A percentile compares a stretch with the other conserved stretches of the same genome.
These are phyloP conservation scores for Galaxea fascicularis DNA, from an alignment of 92 coral and sea anemone species.

Conservation along the genomic window DNA sequence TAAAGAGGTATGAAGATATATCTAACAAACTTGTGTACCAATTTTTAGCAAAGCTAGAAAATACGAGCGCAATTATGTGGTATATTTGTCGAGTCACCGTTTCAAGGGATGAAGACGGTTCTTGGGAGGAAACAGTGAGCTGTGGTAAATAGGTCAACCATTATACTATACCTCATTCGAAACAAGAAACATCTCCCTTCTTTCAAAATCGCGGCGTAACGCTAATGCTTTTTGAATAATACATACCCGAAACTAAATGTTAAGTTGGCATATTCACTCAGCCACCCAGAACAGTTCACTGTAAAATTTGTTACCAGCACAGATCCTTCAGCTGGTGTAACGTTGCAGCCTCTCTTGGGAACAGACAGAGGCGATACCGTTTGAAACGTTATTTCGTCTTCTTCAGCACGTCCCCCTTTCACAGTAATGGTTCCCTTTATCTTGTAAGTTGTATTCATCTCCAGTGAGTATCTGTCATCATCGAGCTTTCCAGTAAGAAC, in stretches of 20 bases:
- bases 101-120: no score
- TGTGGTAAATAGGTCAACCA: no score
- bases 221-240: no score
- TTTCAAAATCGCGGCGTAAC: no score
- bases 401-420: not conserved
- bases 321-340: conserved; percentile 49
- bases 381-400: not conserved
- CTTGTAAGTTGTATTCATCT: conserved; percentile 22
- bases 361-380: not conserved
- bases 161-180: no score
- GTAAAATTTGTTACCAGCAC: conserved; percentile 66
- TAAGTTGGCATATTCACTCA: conserved; percentile 59
- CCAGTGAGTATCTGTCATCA: not conserved
- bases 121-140: no score
- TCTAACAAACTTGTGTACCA: no score
- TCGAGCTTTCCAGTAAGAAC: conserved; percentile 46
- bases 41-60: no score
- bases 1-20: no score
- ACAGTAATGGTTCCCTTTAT: not conserved
- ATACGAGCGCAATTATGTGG: no score
- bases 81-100: no score
- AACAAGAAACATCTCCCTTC: no score
- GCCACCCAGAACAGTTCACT: conserved; percentile 61
- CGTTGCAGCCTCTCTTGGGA: conserved; percentile 38
- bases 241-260: conserved; percentile 64